Evolutionary conservation across 2,113 vertebrate species (phyloP).

Genomic region (Hyperoodon ampullatus): DNA sequence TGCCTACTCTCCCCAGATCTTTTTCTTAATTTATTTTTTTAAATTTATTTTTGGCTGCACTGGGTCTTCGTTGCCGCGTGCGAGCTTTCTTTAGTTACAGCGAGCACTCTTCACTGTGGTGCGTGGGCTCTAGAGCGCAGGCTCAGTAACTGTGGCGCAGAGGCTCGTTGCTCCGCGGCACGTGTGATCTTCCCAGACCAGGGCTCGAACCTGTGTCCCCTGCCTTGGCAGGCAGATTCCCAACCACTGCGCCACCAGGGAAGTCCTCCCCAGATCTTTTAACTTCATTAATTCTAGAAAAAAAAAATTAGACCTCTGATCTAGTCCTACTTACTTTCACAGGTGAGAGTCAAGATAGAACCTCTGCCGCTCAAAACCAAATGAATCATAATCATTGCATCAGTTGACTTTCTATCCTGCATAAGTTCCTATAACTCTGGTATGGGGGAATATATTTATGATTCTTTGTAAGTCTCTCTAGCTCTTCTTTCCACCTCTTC

Average conservation of each 20-base stretch:
- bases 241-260: too few relatives aligned
- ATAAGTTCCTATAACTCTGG: not conserved
- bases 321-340: not conserved
- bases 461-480: conserved; percentile 28
- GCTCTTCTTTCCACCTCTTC: not conserved
- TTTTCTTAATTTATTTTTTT: not conserved
- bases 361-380: not conserved
- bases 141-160: too few relatives aligned
- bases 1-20: not conserved
- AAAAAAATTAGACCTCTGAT: conserved; percentile 45
- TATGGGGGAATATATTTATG: not conserved
- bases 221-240: too few relatives aligned
- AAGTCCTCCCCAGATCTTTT: not conserved
- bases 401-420: conserved; percentile 9
- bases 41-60: too few relatives aligned
- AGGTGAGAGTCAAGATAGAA: not conserved
- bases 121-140: too few relatives aligned
- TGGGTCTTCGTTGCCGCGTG: too few relatives aligned
- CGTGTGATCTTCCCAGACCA: too few relatives aligned
- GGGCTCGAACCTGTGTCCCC: too few relatives aligned
- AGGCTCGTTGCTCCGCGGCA: too few relatives aligned
- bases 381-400: not conserved
- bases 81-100: too few relatives aligned
- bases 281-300: conserved; percentile 40
- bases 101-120: too few relatives aligned